Base-by-base conservation (phyloP, 2,888 invertebrate genomes). In the Metellina segmentata region DNA sequence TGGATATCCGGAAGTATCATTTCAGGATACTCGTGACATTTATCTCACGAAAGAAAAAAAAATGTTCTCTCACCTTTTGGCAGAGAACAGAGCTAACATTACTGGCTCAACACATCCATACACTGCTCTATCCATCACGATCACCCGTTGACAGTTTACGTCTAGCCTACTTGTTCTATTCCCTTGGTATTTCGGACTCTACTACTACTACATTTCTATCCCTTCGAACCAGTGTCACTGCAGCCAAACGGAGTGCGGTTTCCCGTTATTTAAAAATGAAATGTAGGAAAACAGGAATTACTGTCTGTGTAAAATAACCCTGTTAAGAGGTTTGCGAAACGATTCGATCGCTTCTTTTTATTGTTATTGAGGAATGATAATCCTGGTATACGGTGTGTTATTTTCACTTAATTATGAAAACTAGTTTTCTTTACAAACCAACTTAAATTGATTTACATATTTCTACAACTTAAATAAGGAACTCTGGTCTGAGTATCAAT, bases 71-170 rank as follows among this genome's bases (percentile, higher is more conserved):
- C 78, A 7, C 52, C 52, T 52, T n/a, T 9, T 52, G 11, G 11
- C n/a, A 13, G n/a, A n/a, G 51, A 77, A 61, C 61, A 61, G 61
- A 16, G 61, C 61, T 61, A 61, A 34, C 34, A 51, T 78, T 52
- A 19, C 52, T 75, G 85, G 48, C 53, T 16, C 87, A 61, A 81
- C 70, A 53, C 53, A 19, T 77, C 20, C 81, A 13, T 16, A 34
- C 48, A 20, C 19, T 34, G 13, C 7, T 16, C 48, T 51, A 71
- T 86, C 52, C 71, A 79, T 78, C 71, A 86, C 16, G 16, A 49
- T 72, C 48, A 88, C 61, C 52, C 48, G 53, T 53, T 88, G 81
- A 88, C 81, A 88, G 81, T 74, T 9, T 34, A 74, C 61, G 87
- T 87, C 71, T 87, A 71, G 71, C 81, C 87, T 69, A 85, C 74